A percentile compares a stretch with the other conserved stretches of the same genome.
phyloP scores from a whole-genome alignment of 2,113 vertebrate species.

The Elgaria multicarinata region DNA sequence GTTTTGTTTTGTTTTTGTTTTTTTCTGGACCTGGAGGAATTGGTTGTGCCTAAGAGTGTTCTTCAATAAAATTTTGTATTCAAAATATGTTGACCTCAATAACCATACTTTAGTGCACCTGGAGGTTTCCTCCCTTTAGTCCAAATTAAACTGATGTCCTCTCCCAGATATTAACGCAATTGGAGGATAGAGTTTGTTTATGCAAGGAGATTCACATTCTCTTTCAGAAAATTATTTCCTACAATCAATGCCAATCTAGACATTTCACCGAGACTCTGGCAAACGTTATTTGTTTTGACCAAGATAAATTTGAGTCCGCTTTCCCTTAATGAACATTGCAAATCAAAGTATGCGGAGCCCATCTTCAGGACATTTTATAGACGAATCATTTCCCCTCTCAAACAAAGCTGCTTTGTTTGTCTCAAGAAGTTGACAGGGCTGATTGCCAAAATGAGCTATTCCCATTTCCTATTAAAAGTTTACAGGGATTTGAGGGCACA shows the following conservation, averaged over 20 bases:
- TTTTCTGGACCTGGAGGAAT: background rate
- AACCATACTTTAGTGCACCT: too few relatives aligned
- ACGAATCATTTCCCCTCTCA: background rate
- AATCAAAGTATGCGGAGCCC: slow-evolving; percentile 25
- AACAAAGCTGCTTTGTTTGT: slow-evolving; percentile 17
- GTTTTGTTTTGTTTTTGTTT: too few relatives aligned
- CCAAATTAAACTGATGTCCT: background rate
- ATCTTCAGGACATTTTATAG: slow-evolving; percentile 34
- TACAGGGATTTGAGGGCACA: background rate
- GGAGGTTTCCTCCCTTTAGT: background rate
- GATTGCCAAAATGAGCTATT: slow-evolving; percentile 36
- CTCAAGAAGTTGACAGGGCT: background rate
- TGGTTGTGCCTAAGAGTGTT: background rate
- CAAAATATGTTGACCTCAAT: background rate
- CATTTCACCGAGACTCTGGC: slow-evolving; percentile 25
- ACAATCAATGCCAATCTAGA: slow-evolving; percentile 35
- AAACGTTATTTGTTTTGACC: background rate
- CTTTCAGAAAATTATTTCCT: slow-evolving; percentile 46
- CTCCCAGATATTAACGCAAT: slow-evolving; percentile 3
- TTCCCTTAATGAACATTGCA: slow-evolving; percentile 29
- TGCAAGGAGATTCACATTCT: slow-evolving; percentile 38
- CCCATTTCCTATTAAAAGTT: slow-evolving; percentile 44
- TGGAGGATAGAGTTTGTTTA: background rate
- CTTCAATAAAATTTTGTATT: background rate
- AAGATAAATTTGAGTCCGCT: slow-evolving; percentile 26